These are phyloP conservation scores for Parauchenoglanis ngamensis DNA, from an alignment of 2,797 vertebrate genomes.

Conservation along the genomic window DNA sequence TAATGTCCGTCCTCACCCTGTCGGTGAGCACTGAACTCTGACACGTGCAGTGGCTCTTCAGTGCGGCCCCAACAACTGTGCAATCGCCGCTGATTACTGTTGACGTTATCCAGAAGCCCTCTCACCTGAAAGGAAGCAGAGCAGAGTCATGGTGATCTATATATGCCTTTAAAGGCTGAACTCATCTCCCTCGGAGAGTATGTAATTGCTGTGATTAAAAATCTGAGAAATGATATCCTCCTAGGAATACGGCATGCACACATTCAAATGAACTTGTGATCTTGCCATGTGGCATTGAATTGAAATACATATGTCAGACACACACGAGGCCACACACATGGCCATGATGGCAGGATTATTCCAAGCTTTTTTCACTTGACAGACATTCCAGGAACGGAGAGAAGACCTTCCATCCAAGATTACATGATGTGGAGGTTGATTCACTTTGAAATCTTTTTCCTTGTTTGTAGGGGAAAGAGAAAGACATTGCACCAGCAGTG, in stretches of 20 bases:
- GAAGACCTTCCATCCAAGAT: slow-evolving; percentile 55
- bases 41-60: slow-evolving; percentile 69
- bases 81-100: slow-evolving; percentile 72
- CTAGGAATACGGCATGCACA: slow-evolving; percentile 34
- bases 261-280: slow-evolving; percentile 10
- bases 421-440: slow-evolving; percentile 61
- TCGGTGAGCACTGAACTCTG: slow-evolving; percentile 49
- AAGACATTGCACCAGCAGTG: slow-evolving; percentile 77
- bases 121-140: slow-evolving; percentile 74
- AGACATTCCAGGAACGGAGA: slow-evolving; percentile 45
- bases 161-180: slow-evolving; percentile 38
- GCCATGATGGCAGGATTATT: slow-evolving; percentile 24
- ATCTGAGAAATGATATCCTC: slow-evolving; percentile 38
- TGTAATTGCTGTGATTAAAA: slow-evolving; percentile 38
- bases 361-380: slow-evolving; percentile 19
- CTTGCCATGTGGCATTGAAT: slow-evolving; percentile 16
- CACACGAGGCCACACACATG: slow-evolving; percentile 9
- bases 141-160: slow-evolving; percentile 51
- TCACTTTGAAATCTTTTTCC: slow-evolving; percentile 70
- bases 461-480: slow-evolving; percentile 59
- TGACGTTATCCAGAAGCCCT: slow-evolving; percentile 66
- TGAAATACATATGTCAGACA: neutral
- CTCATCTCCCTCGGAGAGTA: slow-evolving; percentile 44
- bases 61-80: slow-evolving; percentile 55
- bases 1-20: slow-evolving; percentile 63